Evolutionary conservation across 2,113 vertebrate genomes (phyloP).

Genomic region (Rhinoderma darwinii): DNA sequence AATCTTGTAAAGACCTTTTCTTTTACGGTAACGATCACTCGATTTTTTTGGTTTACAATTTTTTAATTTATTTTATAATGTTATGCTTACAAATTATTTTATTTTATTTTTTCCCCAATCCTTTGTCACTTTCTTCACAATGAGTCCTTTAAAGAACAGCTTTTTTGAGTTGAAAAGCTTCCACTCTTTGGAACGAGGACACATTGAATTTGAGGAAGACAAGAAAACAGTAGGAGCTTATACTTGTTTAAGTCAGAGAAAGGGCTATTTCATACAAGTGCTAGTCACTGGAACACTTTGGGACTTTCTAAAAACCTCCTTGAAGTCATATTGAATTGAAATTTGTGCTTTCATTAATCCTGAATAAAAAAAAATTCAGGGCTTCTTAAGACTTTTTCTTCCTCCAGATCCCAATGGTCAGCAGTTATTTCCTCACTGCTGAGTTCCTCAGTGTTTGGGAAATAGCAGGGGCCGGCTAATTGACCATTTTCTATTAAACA

Average conservation of each 20-base stretch:
- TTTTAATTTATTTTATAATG: too few species aligned
- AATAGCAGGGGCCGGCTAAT: slow-evolving; percentile 43
- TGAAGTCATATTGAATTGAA: slow-evolving; percentile 33
- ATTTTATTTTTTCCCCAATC: neutral
- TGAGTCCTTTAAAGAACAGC: neutral
- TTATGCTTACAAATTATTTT: too few species aligned
- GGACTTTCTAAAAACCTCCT: slow-evolving; percentile 26
- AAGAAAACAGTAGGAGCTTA: neutral
- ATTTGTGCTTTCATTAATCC: neutral
- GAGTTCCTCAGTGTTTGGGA: neutral
- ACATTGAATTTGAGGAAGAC: neutral
- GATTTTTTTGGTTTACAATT: too few species aligned
- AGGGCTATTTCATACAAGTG: neutral
- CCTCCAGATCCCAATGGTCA: slow-evolving; percentile 20
- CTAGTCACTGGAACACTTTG: slow-evolving; percentile 20
- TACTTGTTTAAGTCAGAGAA: slow-evolving; percentile 10
- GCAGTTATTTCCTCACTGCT: neutral
- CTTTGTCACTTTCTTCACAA: neutral
- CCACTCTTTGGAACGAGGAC: neutral
- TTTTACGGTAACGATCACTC: too few species aligned
- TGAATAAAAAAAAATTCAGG: neutral
- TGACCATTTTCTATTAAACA: slow-evolving; percentile 41
- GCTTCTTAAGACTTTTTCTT: slow-evolving; percentile 26
- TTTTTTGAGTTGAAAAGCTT: neutral
- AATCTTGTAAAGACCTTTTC: too few species aligned